These are phyloP conservation scores for Rhimphoctona megacephalus DNA, from an alignment of 2,888 invertebrate genomes.

Conservation along the genomic window DNA sequence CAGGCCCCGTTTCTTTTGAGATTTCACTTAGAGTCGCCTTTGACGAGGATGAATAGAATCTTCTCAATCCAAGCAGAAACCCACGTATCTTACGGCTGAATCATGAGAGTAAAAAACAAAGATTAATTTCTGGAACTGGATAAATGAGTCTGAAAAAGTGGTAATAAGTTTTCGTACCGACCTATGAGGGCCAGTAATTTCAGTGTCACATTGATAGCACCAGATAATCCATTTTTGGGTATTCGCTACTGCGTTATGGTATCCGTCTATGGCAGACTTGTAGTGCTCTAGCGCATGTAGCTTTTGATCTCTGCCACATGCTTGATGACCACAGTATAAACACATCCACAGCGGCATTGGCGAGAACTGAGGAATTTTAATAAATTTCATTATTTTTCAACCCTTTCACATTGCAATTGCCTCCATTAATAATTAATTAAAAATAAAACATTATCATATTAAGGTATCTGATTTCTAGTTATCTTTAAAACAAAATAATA, in stretches of 20 bases:
- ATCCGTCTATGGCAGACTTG: constrained; percentile 91
- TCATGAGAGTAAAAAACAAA: neutral
- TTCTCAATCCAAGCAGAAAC: constrained; percentile 67
- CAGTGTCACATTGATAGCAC: constrained; percentile 92
- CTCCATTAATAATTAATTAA: neutral
- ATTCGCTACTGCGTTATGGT: constrained; percentile 91
- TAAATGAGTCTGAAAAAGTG: too few relatives aligned
- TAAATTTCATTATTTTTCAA: neutral
- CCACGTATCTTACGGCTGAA: constrained; percentile 60
- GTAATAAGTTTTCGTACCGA: constrained; percentile 57
- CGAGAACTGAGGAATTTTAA: constrained; percentile 68
- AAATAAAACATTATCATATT: too few relatives aligned
- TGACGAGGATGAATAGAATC: constrained; percentile 43
- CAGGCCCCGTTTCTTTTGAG: constrained; percentile 62
- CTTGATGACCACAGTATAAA: constrained; percentile 91
- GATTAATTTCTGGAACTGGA: constrained; percentile 18
- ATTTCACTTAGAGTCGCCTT: constrained; percentile 59
- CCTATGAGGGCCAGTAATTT: constrained; percentile 87
- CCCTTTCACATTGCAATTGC: neutral
- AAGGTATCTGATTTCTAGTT: neutral
- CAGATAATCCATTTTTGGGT: constrained; percentile 90
- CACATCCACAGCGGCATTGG: constrained; percentile 90
- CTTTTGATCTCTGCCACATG: constrained; percentile 89
- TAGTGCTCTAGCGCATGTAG: constrained; percentile 92
- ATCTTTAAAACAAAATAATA: neutral